These are phyloP conservation scores for Stegostoma tigrinum DNA, from an alignment of 2,113 vertebrate species.

Conservation along the genomic window DNA sequence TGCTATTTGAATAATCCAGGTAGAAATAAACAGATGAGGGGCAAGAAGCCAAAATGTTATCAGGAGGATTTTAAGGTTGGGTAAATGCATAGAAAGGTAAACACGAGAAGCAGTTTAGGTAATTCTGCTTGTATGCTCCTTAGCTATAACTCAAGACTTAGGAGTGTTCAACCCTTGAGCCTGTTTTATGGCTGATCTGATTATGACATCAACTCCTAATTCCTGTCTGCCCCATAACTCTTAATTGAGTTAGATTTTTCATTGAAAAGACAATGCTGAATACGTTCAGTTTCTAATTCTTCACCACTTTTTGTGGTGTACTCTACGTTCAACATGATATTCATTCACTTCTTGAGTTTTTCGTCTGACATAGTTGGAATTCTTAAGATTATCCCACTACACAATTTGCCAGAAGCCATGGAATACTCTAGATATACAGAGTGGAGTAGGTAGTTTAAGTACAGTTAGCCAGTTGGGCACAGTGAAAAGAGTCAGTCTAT, in stretches of 20 bases:
- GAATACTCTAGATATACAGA: neutral
- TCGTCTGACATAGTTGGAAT: conserved; percentile 77
- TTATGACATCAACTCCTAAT: too few species aligned
- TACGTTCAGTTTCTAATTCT: too few species aligned
- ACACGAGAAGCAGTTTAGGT: neutral
- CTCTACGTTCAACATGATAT: neutral
- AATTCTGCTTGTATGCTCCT: neutral
- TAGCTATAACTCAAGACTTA: neutral
- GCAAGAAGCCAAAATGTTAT: neutral
- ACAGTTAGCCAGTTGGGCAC: neutral
- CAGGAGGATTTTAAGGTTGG: neutral
- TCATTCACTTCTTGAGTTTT: conserved; percentile 61
- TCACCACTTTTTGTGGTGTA: too few species aligned
- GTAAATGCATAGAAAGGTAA: neutral
- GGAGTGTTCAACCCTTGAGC: too few species aligned
- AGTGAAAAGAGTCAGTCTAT: neutral
- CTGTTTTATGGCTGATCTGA: too few species aligned
- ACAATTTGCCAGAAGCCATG: neutral
- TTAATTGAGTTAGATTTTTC: too few species aligned
- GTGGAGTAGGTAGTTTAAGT: neutral
- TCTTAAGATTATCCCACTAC: conserved; percentile 46
- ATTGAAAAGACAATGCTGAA: too few species aligned
- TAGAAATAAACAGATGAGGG: neutral
- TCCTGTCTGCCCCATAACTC: too few species aligned
- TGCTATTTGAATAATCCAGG: neutral